Conservation (phyloP, 2,797 vertebrate genomes). For the Potorous gilbertii region DNA sequence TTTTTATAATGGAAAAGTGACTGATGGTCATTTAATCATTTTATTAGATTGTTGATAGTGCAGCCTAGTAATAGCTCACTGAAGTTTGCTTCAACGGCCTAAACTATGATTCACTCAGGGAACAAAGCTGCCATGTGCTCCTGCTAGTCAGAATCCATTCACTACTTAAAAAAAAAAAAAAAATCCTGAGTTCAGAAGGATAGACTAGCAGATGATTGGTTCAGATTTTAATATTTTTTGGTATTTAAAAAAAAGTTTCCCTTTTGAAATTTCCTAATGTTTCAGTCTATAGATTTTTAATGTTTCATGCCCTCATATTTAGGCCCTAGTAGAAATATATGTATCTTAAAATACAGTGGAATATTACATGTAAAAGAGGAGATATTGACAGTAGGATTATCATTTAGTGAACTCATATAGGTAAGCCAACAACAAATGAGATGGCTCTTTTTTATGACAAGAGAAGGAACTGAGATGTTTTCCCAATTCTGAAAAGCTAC, state of each 20-base stretch:
- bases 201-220: background rate
- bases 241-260: background rate
- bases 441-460: background rate
- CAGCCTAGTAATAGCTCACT: rapidly evolving
- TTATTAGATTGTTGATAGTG: background rate
- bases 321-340: background rate
- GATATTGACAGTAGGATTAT: background rate
- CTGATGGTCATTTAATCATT: background rate
- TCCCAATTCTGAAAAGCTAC: background rate
- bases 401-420: background rate
- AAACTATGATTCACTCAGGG: background rate
- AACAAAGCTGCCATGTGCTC: background rate
- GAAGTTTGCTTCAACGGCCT: background rate
- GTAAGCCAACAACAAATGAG: background rate
- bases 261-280: background rate
- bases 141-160: background rate
- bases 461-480: background rate
- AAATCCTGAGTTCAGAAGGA: background rate
- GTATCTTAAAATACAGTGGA: background rate
- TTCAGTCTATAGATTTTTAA: background rate
- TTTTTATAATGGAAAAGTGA: constrained; percentile 1
- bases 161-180: background rate
- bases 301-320: background rate
- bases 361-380: constrained; percentile 24
- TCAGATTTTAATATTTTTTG: background rate